Evolutionary conservation across 35 echinoderm and acorn worm genomes (phyloP).

Genomic region (Holothuria glaberrima): DNA sequence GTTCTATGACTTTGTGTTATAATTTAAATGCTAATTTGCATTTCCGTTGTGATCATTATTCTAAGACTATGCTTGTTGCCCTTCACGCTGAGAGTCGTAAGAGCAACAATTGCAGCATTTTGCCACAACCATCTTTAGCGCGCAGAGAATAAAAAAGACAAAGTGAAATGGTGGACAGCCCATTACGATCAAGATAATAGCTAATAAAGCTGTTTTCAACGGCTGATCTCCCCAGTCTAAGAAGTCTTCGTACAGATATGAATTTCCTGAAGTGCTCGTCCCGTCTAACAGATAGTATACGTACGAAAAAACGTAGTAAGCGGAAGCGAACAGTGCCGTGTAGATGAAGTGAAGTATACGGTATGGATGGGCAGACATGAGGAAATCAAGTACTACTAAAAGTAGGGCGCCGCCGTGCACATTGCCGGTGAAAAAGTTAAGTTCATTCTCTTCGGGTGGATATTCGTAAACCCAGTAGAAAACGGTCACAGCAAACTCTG

Average conservation of each 20-base stretch:
- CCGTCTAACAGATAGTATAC: background rate
- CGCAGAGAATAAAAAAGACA: background rate
- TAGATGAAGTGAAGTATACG: conserved; percentile 27
- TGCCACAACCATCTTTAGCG: background rate
- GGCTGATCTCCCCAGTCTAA: conserved; percentile 17
- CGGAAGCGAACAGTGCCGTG: background rate
- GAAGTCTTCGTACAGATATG: background rate
- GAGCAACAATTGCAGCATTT: conserved; percentile 28
- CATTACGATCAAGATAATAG: conserved; percentile 6
- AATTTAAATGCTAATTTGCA: too few relatives aligned
- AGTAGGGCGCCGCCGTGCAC: background rate
- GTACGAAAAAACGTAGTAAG: conserved; percentile 29
- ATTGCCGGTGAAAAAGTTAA: conserved; percentile 21
- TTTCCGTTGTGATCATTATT: too few relatives aligned
- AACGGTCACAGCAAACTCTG: background rate
- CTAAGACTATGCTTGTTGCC: too few relatives aligned
- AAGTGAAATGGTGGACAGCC: background rate
- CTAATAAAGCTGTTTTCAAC: background rate
- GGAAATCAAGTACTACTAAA: conserved; percentile 16
- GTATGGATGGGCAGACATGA: conserved; percentile 15
- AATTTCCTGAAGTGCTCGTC: background rate
- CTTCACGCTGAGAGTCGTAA: too few relatives aligned
- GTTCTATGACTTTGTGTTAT: too few relatives aligned
- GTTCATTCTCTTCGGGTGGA: background rate
- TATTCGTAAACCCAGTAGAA: background rate